Percentiles rank a stretch among this genome's conserved stretches.
These are phyloP conservation scores for Anguilla anguilla DNA, from an alignment of 2,797 vertebrate genomes.

Conservation along the genomic window DNA sequence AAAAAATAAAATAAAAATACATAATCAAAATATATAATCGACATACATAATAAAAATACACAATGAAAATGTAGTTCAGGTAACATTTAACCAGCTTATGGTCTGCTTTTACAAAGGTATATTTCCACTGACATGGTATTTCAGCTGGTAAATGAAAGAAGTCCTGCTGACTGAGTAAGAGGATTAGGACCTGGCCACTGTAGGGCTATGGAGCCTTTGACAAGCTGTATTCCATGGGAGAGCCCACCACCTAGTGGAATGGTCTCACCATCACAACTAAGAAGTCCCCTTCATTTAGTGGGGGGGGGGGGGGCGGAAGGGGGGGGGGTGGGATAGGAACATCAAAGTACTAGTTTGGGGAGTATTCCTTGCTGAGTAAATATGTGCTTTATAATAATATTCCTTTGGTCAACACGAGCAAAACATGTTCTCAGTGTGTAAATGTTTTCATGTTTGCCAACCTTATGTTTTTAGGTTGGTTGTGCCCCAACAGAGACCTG, in stretches of 20 bases:
- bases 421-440: no score
- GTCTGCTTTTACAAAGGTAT: not conserved
- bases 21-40: slow-evolving; percentile 23
- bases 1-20: not conserved
- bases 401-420: no score
- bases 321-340: no score
- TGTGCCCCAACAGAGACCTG: not conserved
- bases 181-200: no score
- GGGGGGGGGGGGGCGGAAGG: no score
- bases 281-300: no score
- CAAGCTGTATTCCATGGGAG: slow-evolving; percentile 20
- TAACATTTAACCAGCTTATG: not conserved
- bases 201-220: not conserved
- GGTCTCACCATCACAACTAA: slow-evolving; percentile 8
- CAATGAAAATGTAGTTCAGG: not conserved
- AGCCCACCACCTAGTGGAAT: slow-evolving; percentile 61
- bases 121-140: not conserved
- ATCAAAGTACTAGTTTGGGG: no score
- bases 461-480: no score
- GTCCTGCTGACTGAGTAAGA: not conserved
- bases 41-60: not conserved
- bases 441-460: no score
- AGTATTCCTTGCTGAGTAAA: no score
- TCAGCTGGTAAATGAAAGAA: not conserved
- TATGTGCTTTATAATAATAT: no score